A percentile compares a stretch with the other conserved stretches of the same genome.
These are phyloP conservation scores for Xenotilapia leptura DNA, from an alignment of 2,113 vertebrate genomes.

Conservation along the genomic window DNA sequence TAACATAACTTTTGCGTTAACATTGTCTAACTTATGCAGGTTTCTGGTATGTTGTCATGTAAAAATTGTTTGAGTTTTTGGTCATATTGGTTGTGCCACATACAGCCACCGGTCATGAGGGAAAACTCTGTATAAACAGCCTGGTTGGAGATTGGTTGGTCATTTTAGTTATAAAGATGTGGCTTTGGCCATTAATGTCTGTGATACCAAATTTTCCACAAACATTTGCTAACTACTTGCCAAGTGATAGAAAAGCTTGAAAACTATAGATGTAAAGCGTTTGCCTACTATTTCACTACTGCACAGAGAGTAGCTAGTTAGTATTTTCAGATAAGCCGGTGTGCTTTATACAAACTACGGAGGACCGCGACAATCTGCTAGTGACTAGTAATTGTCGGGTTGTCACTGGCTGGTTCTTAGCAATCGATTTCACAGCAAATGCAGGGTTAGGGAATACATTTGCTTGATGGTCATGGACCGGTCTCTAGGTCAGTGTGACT, in stretches of 20 bases:
- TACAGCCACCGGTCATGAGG: neutral
- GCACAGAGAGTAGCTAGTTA: neutral
- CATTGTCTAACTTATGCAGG: neutral
- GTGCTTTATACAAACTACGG: neutral
- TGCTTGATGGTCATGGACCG: neutral
- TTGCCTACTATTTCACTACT: neutral
- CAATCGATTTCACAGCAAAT: neutral
- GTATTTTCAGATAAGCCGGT: neutral
- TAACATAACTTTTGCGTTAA: neutral
- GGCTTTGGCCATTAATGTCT: neutral
- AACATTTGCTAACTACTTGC: neutral
- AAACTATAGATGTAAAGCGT: neutral
- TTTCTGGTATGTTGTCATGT: neutral
- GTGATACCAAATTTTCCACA: neutral
- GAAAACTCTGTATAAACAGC: too few species aligned
- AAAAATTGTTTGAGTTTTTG: neutral
- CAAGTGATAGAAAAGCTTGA: neutral
- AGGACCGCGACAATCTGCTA: neutral
- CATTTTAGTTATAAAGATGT: neutral
- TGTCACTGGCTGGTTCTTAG: neutral
- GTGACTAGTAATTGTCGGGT: neutral
- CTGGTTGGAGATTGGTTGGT: neutral
- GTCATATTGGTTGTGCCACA: neutral
- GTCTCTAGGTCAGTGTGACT: neutral
- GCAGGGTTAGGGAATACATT: neutral